Percentiles rank a stretch among this genome's conserved stretches.
Conservation (phyloP, 2,888 invertebrate genomes). For the Pristionchus entomophagus region DNA sequence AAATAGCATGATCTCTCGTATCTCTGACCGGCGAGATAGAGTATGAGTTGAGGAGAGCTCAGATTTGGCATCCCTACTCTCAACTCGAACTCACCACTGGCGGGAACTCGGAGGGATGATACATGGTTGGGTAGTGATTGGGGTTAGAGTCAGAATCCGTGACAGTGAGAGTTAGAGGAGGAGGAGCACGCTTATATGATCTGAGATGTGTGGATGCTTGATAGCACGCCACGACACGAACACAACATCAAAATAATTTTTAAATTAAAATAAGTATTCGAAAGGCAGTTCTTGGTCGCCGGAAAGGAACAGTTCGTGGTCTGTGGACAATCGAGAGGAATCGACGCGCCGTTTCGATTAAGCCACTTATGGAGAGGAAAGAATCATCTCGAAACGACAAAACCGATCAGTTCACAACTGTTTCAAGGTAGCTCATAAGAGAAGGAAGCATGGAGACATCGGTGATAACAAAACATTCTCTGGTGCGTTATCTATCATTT, state of each 20-base stretch:
- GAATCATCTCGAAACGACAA: no score
- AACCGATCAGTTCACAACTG: no score
- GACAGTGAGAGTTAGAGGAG: neutral
- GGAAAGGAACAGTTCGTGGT: neutral
- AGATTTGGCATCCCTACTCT: no score
- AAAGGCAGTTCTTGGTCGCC: neutral
- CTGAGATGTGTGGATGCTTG: constrained; percentile 2
- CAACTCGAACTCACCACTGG: constrained; percentile 11
- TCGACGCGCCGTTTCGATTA: neutral
- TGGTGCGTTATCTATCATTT: no score
- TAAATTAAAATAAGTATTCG: neutral
- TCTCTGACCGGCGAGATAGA: no score
- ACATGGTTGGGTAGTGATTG: constrained; percentile 1
- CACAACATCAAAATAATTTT: neutral
- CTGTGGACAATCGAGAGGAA: neutral
- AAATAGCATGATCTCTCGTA: no score
- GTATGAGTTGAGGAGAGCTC: no score
- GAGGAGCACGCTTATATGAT: constrained; percentile 10
- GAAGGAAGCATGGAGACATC: no score
- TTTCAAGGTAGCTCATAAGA: no score
- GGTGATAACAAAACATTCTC: no score
- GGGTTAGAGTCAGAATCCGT: neutral
- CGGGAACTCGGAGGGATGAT: constrained; percentile 19
- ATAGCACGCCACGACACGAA: neutral
- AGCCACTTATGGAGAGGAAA: constrained; percentile 27